These are phyloP conservation scores for Strigamia crassipes DNA, from an alignment of 2,888 invertebrate genomes.

Conservation along the genomic window DNA sequence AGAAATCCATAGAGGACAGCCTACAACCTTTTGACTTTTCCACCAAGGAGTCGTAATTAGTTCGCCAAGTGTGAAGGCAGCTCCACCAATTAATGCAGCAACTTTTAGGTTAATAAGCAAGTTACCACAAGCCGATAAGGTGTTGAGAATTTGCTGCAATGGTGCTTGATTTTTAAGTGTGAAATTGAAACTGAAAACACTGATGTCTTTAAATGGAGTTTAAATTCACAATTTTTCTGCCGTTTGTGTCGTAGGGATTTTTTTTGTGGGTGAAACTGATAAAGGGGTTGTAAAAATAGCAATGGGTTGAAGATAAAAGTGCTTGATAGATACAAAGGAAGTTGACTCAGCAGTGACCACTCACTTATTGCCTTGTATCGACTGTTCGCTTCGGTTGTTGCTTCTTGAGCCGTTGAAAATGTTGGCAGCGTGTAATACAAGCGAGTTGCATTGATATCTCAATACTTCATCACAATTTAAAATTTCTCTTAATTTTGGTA, in stretches of 20 bases:
- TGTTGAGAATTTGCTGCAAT: neutral
- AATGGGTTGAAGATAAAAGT: neutral
- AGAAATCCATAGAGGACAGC: constrained; percentile 4
- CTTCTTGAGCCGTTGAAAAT: constrained; percentile 3
- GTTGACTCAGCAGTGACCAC: constrained; percentile 10
- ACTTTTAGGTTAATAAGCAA: constrained; percentile 10
- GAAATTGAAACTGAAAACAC: neutral
- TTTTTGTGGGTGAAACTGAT: neutral
- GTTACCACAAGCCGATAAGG: neutral
- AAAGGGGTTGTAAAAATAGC: neutral
- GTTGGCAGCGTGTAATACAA: constrained; percentile 2
- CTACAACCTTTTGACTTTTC: neutral
- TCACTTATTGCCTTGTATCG: constrained; percentile 10
- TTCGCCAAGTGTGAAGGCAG: neutral
- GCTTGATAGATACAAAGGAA: neutral
- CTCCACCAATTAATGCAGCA: neutral
- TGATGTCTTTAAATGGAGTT: neutral
- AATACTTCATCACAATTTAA: neutral
- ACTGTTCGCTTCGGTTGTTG: neutral
- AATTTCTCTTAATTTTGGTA: neutral
- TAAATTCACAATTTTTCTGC: neutral
- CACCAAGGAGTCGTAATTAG: constrained; percentile 10
- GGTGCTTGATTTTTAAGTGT: neutral
- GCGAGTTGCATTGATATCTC: neutral
- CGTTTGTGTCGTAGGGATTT: too few species aligned